Conservation (phyloP, 2,888 invertebrate genomes). For the Philonicus albiceps region DNA sequence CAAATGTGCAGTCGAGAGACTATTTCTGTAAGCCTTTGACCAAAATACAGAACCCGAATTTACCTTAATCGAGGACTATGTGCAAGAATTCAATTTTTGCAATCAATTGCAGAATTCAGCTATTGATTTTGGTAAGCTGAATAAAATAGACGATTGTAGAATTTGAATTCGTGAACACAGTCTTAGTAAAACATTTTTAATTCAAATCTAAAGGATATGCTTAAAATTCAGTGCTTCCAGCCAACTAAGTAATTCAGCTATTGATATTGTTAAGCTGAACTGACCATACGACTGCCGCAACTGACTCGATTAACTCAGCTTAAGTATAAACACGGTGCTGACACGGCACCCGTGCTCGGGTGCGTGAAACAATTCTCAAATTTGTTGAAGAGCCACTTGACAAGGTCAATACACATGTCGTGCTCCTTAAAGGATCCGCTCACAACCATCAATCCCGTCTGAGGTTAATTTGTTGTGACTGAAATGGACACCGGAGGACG, state of each 20-base stretch:
- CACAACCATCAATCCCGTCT: not conserved
- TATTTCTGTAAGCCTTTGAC: not conserved
- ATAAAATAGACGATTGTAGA: not conserved
- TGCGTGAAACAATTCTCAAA: not conserved
- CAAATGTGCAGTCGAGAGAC: not conserved
- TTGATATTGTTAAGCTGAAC: not conserved
- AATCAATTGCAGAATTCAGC: not conserved
- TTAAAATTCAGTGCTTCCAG: no score
- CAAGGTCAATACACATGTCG: conserved; percentile 34
- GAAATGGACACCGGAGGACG: conserved; percentile 34
- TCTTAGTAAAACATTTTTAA: no score
- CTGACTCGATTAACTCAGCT: not conserved
- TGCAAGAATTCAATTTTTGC: not conserved
- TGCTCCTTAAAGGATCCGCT: not conserved
- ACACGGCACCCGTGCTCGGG: not conserved
- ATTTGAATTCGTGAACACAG: no score
- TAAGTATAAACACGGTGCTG: not conserved
- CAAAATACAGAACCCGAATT: not conserved
- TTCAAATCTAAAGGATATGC: no score
- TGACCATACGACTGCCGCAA: not conserved
- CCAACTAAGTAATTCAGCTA: not conserved
- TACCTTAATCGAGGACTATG: not conserved
- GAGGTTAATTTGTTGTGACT: conserved; percentile 40
- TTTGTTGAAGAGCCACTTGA: conserved; percentile 1
- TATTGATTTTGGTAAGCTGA: not conserved